phyloP scores from a whole-genome alignment of 2,113 vertebrate genomes.

The Aegotheles bennettii region DNA sequence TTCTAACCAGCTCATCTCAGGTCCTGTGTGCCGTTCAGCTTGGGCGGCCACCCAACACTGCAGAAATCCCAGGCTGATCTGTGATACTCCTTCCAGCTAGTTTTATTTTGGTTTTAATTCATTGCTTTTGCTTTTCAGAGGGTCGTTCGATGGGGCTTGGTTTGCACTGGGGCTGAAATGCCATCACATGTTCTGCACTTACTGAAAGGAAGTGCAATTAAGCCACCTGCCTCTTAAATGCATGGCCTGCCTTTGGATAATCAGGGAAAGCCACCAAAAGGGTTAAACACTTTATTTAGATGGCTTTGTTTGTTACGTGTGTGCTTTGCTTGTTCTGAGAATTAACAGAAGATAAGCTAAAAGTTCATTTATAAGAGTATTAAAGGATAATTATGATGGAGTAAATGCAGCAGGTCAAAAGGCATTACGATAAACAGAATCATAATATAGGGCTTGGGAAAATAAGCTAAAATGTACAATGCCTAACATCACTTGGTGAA shows the following conservation, averaged over 20 bases:
- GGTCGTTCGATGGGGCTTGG: background rate
- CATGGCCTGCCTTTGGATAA: background rate
- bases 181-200: background rate
- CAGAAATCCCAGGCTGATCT: background rate
- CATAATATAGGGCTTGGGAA: constrained; percentile 70
- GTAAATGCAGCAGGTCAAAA: constrained; percentile 80
- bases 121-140: background rate
- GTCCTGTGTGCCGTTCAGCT: background rate
- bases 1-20: background rate
- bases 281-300: constrained; percentile 79
- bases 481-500: constrained; percentile 23
- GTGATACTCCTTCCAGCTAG: background rate
- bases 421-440: constrained; percentile 77
- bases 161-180: background rate
- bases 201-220: background rate
- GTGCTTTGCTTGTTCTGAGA: constrained; percentile 76
- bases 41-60: accelerated
- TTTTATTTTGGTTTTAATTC: background rate
- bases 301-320: constrained; percentile 76
- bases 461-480: constrained; percentile 67
- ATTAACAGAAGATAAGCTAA: constrained; percentile 83
- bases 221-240: background rate
- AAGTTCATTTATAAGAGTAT: constrained; percentile 87
- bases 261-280: constrained; percentile 31
- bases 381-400: constrained; percentile 86